These are phyloP conservation scores for Lysandra coridon DNA, from an alignment of 2,888 invertebrate genomes.

Conservation along the genomic window DNA sequence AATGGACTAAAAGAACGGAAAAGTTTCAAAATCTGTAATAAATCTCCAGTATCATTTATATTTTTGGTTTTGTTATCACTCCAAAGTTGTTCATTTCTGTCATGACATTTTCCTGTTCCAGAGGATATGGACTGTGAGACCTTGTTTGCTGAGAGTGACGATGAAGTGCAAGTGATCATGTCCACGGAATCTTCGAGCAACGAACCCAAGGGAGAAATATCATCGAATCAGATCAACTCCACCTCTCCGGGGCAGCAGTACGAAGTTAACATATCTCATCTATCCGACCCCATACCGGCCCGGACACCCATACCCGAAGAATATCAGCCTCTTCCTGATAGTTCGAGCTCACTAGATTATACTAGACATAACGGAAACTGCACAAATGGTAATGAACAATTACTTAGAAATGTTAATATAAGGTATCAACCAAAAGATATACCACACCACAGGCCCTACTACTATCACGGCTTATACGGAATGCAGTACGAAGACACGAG, in stretches of 20 bases:
- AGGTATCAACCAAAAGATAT: conserved; percentile 68
- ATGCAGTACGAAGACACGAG: conserved; percentile 50
- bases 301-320: conserved; percentile 73
- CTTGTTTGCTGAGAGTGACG: conserved; percentile 83
- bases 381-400: conserved; percentile 48
- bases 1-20: neutral
- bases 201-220: conserved; percentile 55
- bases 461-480: conserved; percentile 55
- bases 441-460: conserved; percentile 54
- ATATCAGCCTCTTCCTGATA: conserved; percentile 73
- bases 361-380: conserved; percentile 52
- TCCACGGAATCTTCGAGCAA: conserved; percentile 48
- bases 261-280: conserved; percentile 57
- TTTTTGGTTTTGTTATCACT: neutral
- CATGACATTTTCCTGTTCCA: conserved; percentile 52
- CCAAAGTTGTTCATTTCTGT: neutral
- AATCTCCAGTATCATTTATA: neutral
- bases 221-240: conserved; percentile 65
- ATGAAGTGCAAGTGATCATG: conserved; percentile 77
- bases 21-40: neutral
- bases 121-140: conserved; percentile 84
- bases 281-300: conserved; percentile 58
- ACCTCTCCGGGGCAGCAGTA: conserved; percentile 61
- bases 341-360: conserved; percentile 67
- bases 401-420: conserved; percentile 59